These are phyloP conservation scores for Plectropomus leopardus DNA, from an alignment of 2,113 vertebrate genomes.

Conservation along the genomic window DNA sequence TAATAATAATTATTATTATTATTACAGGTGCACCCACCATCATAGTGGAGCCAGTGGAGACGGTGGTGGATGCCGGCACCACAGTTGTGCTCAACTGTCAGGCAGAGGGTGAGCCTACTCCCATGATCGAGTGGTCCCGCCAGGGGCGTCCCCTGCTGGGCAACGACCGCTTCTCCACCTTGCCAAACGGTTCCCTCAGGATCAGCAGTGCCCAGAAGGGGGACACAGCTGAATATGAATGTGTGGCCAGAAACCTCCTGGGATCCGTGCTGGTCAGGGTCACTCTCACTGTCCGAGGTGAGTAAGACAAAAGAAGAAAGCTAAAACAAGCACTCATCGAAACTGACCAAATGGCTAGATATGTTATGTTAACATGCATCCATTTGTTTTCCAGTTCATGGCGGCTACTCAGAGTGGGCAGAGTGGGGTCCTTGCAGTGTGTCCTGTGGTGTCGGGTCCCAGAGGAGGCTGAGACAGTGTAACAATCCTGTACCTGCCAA, in stretches of 20 bases:
- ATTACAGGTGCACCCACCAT: conserved; percentile 90
- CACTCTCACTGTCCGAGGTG: conserved; percentile 91
- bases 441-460: conserved; percentile 90
- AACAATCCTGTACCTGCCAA: conserved; percentile 93
- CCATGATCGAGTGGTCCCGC: conserved; percentile 89
- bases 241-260: conserved; percentile 92
- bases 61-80: conserved; percentile 86
- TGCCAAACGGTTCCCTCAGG: conserved; percentile 90
- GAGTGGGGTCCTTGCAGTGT: conserved; percentile 92
- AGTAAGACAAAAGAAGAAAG: conserved; percentile 39
- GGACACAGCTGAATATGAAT: conserved; percentile 93
- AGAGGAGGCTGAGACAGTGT: conserved; percentile 90
- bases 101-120: conserved; percentile 90
- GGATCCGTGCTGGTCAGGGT: conserved; percentile 90
- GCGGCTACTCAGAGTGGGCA: conserved; percentile 93
- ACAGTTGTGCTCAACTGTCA: conserved; percentile 90
- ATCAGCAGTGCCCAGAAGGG: conserved; percentile 87
- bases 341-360: background rate
- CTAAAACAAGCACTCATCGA: background rate
- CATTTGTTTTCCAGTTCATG: conserved; percentile 88
- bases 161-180: conserved; percentile 79
- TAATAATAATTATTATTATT: no score
- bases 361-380: background rate
- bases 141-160: conserved; percentile 84
- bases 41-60: conserved; percentile 87